Evolutionary conservation across 2,888 invertebrate species (phyloP).

Genomic region (Andrena chrysosceles): DNA sequence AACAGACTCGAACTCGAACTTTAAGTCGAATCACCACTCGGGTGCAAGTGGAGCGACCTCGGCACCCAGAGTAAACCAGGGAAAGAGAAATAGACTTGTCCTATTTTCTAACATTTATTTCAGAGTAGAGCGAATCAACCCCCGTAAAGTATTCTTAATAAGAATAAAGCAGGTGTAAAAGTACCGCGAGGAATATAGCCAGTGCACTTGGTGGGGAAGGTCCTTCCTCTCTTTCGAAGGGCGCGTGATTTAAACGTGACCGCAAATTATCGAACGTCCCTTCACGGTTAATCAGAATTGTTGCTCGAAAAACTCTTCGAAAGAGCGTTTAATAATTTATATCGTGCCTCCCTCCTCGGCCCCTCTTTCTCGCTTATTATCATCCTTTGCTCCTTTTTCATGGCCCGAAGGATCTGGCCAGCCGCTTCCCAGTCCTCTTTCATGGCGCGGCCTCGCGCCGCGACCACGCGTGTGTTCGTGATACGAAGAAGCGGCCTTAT

Average conservation of each 20-base stretch:
- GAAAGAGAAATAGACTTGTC: no score
- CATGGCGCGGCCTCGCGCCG: slow-evolving; percentile 3
- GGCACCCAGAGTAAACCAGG: no score
- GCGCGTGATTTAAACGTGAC: slow-evolving; percentile 47
- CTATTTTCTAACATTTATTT: no score
- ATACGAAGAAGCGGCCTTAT: slow-evolving; percentile 64
- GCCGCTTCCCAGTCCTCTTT: not conserved
- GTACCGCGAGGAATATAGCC: slow-evolving; percentile 20
- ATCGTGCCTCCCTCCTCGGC: slow-evolving; percentile 4
- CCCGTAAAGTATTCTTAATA: not conserved
- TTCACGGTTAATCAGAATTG: slow-evolving; percentile 60
- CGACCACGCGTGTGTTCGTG: slow-evolving; percentile 41
- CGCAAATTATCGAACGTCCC: slow-evolving; percentile 56
- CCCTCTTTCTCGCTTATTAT: not conserved
- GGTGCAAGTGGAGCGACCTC: no score
- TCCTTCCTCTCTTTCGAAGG: slow-evolving; percentile 2
- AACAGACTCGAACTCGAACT: not conserved
- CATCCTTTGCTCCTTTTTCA: slow-evolving; percentile 7
- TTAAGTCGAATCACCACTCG: no score
- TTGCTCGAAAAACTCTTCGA: slow-evolving; percentile 54
- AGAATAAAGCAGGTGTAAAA: not conserved
- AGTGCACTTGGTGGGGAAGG: slow-evolving; percentile 8
- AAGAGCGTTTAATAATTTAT: slow-evolving; percentile 50
- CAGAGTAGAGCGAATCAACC: not conserved
- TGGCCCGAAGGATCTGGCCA: not conserved